Evolutionary conservation across 37 sponge, comb jelly and placozoan species (phyloP).

Genomic region (Halisarca cf. caerulea): DNA sequence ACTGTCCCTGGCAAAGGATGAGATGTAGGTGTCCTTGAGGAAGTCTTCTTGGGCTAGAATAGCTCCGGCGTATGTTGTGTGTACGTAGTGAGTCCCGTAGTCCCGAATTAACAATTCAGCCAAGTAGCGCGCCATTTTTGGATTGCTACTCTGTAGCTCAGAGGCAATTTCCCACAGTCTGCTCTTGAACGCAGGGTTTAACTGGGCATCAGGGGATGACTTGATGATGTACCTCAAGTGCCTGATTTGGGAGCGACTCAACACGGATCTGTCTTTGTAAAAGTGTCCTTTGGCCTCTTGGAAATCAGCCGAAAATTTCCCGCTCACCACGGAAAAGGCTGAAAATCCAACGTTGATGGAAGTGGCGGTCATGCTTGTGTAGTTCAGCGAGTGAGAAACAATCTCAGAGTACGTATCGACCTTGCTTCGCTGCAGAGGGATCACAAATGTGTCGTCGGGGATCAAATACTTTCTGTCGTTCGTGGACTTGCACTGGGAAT

Average conservation of each 20-base stretch:
- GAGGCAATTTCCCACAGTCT: slow-evolving; percentile 48
- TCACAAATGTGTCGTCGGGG: slow-evolving; percentile 40
- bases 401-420: slow-evolving; percentile 35
- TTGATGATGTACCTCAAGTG: slow-evolving; percentile 47
- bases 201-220: slow-evolving; percentile 30
- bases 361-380: slow-evolving; percentile 30
- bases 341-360: slow-evolving; percentile 37
- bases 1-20: neutral
- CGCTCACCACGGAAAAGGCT: slow-evolving; percentile 33
- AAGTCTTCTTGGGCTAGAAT: slow-evolving; percentile 37
- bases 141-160: slow-evolving; percentile 28
- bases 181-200: slow-evolving; percentile 37
- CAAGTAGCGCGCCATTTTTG: slow-evolving; percentile 29
- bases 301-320: slow-evolving; percentile 49
- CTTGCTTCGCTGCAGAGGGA: slow-evolving; percentile 42
- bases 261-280: slow-evolving; percentile 25
- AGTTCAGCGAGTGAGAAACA: slow-evolving; percentile 36
- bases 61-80: slow-evolving; percentile 37
- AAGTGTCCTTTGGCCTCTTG: slow-evolving; percentile 16
- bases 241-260: slow-evolving; percentile 27
- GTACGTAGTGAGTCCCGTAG: slow-evolving; percentile 55
- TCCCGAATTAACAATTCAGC: slow-evolving; percentile 52
- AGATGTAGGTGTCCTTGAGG: slow-evolving; percentile 3
- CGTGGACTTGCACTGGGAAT: slow-evolving; percentile 30
- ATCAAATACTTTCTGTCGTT: slow-evolving; percentile 45